phyloP scores from a whole-genome alignment of 2,888 invertebrate species.

The Keiferia lycopersicella region DNA sequence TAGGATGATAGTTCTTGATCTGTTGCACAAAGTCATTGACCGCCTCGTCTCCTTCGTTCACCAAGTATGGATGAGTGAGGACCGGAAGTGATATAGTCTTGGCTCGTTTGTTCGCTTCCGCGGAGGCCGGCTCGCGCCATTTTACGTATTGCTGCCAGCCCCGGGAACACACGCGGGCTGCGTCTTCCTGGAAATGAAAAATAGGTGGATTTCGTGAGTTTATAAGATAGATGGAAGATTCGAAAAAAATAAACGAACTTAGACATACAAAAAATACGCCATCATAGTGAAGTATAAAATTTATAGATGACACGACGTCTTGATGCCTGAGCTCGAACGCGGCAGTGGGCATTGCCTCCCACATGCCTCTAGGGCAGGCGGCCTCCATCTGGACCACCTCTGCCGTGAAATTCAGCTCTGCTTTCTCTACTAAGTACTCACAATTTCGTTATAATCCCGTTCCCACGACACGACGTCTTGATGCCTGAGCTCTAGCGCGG shows the following conservation, averaged over 20 bases:
- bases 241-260: too few relatives aligned
- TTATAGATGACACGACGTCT: too few relatives aligned
- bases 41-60: slow-evolving; percentile 54
- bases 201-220: too few relatives aligned
- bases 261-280: too few relatives aligned
- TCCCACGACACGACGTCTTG: slow-evolving; percentile 89
- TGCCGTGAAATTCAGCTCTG: too few relatives aligned
- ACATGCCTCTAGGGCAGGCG: too few relatives aligned
- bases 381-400: too few relatives aligned
- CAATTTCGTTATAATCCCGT: slow-evolving; percentile 83
- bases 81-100: slow-evolving; percentile 85
- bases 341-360: too few relatives aligned
- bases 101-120: slow-evolving; percentile 92
- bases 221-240: too few relatives aligned
- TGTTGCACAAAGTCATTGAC: slow-evolving; percentile 64
- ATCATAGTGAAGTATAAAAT: too few relatives aligned
- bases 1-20: slow-evolving; percentile 89
- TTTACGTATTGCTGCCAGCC: slow-evolving; percentile 95
- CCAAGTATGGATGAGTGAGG: slow-evolving; percentile 84
- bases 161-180: slow-evolving; percentile 88
- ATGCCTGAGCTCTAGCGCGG: slow-evolving; percentile 90
- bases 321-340: too few relatives aligned
- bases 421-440: too few relatives aligned
- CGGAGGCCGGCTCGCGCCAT: slow-evolving; percentile 93
- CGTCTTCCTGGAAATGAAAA: slow-evolving; percentile 58